Evolutionary conservation across 2,113 vertebrate species (phyloP).

Genomic region (Okapia johnstoni): DNA sequence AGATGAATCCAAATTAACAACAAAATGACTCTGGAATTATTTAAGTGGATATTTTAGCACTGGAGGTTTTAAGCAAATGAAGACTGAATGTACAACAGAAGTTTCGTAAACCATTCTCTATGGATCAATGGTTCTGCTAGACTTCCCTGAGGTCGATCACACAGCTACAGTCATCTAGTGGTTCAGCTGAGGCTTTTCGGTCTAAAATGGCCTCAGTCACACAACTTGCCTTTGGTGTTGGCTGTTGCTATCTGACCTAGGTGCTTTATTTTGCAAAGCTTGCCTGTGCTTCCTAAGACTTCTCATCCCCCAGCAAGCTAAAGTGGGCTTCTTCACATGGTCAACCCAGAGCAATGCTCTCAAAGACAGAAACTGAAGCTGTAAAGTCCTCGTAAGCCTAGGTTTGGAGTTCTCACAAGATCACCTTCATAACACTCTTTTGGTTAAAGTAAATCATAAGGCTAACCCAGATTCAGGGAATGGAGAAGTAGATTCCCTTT

Average conservation of each 20-base stretch:
- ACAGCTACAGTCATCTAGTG: background rate
- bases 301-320: background rate
- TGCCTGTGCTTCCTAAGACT: background rate
- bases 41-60: background rate
- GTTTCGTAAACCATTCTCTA: background rate
- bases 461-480: background rate
- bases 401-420: background rate
- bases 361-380: background rate
- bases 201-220: background rate
- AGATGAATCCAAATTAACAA: background rate
- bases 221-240: background rate
- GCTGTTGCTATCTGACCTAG: background rate
- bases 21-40: background rate
- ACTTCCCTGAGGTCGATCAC: background rate
- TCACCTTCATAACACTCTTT: background rate
- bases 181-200: accelerated
- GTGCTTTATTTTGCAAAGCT: background rate
- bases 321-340: background rate
- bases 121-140: background rate
- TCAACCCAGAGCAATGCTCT: background rate
- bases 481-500: background rate
- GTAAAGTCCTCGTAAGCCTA: background rate
- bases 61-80: background rate
- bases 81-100: background rate
- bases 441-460: background rate